Evolutionary conservation across 1,140 invertebrate species (phyloP).

Genomic region (Spodoptera litura): DNA sequence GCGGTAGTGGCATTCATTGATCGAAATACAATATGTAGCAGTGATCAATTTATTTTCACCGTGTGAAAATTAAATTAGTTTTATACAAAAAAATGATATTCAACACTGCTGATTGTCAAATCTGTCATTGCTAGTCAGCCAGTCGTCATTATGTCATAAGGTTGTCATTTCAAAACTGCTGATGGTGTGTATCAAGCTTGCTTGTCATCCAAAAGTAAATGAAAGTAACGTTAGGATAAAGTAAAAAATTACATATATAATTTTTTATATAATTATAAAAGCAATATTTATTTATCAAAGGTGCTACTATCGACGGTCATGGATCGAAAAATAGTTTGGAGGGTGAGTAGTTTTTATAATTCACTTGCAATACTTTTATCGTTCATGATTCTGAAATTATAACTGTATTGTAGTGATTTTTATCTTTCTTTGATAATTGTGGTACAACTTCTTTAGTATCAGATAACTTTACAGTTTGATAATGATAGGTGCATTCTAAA

Average conservation of each 20-base stretch:
- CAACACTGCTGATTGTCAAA: too few species aligned
- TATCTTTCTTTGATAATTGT: background rate
- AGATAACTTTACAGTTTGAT: background rate
- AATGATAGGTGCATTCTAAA: background rate
- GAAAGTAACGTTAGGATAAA: background rate
- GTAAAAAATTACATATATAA: background rate
- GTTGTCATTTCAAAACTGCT: background rate
- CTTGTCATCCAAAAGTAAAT: background rate
- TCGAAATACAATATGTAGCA: too few species aligned
- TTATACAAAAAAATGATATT: too few species aligned
- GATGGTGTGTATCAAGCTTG: background rate
- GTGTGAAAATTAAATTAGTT: too few species aligned
- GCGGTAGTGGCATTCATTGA: too few species aligned
- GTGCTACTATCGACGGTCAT: slow-evolving; percentile 50
- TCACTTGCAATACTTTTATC: background rate
- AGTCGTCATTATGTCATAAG: too few species aligned
- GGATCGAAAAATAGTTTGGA: slow-evolving; percentile 56
- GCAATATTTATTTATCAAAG: background rate
- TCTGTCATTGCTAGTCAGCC: too few species aligned
- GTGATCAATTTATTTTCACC: too few species aligned
- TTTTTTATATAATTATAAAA: background rate
- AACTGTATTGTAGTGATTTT: slow-evolving; percentile 10
- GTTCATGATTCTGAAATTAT: background rate
- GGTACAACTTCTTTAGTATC: background rate
- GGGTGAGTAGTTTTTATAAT: slow-evolving; percentile 43